A percentile compares a stretch with the other conserved stretches of the same genome.
Evolutionary conservation across 2,888 invertebrate genomes (phyloP).

Genomic region (Camponotus fellah): DNA sequence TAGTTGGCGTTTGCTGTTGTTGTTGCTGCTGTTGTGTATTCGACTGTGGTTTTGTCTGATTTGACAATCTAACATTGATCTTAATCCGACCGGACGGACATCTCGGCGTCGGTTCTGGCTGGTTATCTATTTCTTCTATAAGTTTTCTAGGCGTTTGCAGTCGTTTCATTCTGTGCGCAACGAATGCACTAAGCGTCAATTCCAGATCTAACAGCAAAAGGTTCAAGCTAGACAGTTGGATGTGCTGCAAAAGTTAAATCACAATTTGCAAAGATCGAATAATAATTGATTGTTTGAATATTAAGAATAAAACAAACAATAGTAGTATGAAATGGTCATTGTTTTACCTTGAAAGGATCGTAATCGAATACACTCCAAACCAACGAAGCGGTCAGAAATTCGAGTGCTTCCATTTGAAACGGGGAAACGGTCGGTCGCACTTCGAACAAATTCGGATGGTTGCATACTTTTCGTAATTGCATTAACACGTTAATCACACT

Average conservation of each 20-base stretch:
- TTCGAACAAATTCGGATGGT: slow-evolving; percentile 99
- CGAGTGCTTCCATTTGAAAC: slow-evolving; percentile 94
- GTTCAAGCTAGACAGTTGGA: slow-evolving; percentile 90
- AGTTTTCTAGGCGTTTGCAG: slow-evolving; percentile 91
- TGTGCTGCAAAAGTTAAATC: slow-evolving; percentile 87
- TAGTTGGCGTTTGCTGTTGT: slow-evolving; percentile 73
- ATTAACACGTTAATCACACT: slow-evolving; percentile 98
- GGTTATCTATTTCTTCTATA: slow-evolving; percentile 90
- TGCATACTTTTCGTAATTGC: slow-evolving; percentile 99
- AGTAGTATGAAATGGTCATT: not conserved
- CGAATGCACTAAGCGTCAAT: slow-evolving; percentile 92
- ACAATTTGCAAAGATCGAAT: slow-evolving; percentile 7
- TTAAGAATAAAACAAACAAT: not conserved
- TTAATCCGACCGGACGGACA: slow-evolving; percentile 90
- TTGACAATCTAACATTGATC: slow-evolving; percentile 87
- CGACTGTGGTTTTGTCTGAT: slow-evolving; percentile 80
- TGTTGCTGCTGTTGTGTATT: slow-evolving; percentile 59
- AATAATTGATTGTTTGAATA: not conserved
- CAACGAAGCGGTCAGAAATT: slow-evolving; percentile 90
- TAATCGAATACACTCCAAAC: slow-evolving; percentile 91
- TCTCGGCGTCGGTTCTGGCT: slow-evolving; percentile 88
- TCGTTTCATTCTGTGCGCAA: slow-evolving; percentile 93
- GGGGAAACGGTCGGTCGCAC: slow-evolving; percentile 97
- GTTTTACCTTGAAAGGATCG: slow-evolving; percentile 90
- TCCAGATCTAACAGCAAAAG: slow-evolving; percentile 90